A percentile compares a stretch with the other conserved stretches of the same genome.
Conservation (phyloP, 2,888 invertebrate species). For the Eudasyphora cyanicolor region DNA sequence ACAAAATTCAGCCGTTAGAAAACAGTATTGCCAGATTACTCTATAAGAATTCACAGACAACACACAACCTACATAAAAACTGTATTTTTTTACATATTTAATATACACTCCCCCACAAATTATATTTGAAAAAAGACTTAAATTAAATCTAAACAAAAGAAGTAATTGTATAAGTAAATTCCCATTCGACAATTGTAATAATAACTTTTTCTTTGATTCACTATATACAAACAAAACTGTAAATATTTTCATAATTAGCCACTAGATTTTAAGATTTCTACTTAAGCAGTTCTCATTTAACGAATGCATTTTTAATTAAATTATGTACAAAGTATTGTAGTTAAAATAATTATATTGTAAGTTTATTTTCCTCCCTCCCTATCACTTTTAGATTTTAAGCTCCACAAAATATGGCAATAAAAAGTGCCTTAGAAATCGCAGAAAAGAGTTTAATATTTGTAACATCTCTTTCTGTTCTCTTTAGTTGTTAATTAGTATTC, state of each 20-base stretch:
- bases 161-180: neutral
- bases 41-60: neutral
- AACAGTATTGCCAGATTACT: conserved; percentile 29
- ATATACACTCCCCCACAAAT: neutral
- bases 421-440: conserved; percentile 54
- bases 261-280: conserved; percentile 34
- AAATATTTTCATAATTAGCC: neutral
- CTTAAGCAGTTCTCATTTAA: conserved; percentile 30
- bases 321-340: conserved; percentile 56
- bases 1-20: neutral
- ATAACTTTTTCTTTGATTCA: neutral
- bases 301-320: conserved; percentile 39
- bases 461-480: neutral
- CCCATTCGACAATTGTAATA: neutral
- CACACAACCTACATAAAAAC: neutral
- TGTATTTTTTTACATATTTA: neutral
- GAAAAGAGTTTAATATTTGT: neutral
- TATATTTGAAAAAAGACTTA: conserved; percentile 10
- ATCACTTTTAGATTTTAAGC: conserved; percentile 1
- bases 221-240: too few relatives aligned
- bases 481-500: conserved; percentile 9
- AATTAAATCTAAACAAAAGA: neutral
- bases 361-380: neutral
- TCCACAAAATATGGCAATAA: conserved; percentile 40
- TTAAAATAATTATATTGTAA: neutral